phyloP scores from a whole-genome alignment of 1,140 invertebrate species.

The Ladona fulva region DNA sequence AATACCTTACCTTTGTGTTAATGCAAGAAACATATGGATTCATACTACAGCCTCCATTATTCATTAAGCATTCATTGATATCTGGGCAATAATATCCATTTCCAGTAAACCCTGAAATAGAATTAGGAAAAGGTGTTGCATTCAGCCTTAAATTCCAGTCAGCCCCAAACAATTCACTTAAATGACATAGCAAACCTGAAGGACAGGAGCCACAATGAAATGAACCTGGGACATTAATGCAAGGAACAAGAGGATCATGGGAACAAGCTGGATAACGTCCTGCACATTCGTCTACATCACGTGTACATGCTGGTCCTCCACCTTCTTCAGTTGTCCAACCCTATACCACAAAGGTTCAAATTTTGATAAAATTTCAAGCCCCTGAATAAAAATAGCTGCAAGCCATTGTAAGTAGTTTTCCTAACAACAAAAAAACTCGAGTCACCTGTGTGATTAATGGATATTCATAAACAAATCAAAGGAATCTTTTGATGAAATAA shows the following conservation, averaged over 20 bases:
- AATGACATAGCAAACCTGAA: constrained; percentile 37
- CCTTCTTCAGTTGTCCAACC: constrained; percentile 69
- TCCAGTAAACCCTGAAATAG: constrained; percentile 63
- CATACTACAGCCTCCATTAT: constrained; percentile 82
- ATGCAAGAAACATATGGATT: constrained; percentile 71
- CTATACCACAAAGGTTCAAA: constrained; percentile 34
- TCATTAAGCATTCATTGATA: constrained; percentile 74
- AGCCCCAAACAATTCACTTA: too few relatives aligned
- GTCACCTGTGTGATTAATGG: too few relatives aligned
- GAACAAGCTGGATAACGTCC: constrained; percentile 59
- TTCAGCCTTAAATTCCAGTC: too few relatives aligned
- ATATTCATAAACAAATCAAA: too few relatives aligned
- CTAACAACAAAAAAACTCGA: too few relatives aligned
- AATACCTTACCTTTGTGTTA: constrained; percentile 65
- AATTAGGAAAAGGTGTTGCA: constrained; percentile 1
- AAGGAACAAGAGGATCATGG: constrained; percentile 63
- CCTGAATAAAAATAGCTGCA: too few relatives aligned
- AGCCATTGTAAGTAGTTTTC: too few relatives aligned
- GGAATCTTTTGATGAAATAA: too few relatives aligned
- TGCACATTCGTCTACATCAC: constrained; percentile 83
- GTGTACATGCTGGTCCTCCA: constrained; percentile 55
- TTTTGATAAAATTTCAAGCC: too few relatives aligned
- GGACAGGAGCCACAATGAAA: constrained; percentile 80
- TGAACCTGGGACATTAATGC: constrained; percentile 77
- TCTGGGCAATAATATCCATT: constrained; percentile 80